Evolutionary conservation across 1,140 invertebrate species (phyloP), one percentile per base, ranked within the genome.

Genomic region (Atta texana): DNA sequence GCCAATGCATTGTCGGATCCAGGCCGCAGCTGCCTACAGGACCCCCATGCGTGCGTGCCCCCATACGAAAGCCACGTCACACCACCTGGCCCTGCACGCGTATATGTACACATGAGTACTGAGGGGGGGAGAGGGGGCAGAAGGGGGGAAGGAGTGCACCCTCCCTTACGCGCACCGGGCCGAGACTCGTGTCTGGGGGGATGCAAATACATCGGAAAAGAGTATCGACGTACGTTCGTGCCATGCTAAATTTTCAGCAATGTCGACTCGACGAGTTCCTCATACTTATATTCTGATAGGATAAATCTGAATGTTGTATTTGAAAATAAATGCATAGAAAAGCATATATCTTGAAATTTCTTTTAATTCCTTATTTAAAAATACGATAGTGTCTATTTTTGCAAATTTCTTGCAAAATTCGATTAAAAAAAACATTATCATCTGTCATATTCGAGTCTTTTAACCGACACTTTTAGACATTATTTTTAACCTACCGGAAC

Each of bases 21-120:
- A 90, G 86, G 92, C 89, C 90, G 92, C 94, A 94, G 94, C 93
- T 95, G 94, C 91, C 90, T 77, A 85, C 74, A 88, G 90, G 92
- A 94, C 94, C 94, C 94, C 94, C 94, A 94, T 94, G 92, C 93
- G 91, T 92, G 91, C 92, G 91, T 92, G 91, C 92, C 90, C 92
- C 92, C 93, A 93, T 93, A 92, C 76, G 88, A 92, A 89, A 90
- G 91, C 91, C 91, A 92, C 91, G 91, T 92, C 91, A 92, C 89
- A 92, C 86, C 91, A 92, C 91, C 91, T 92, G 91, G 91, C 88
- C 91, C 78, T 88, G 87, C 86, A 86, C 87, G 86, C 88, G 88
- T 89, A 76, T 88, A 76, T 88, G 76, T 87, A 89, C 87, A 89
- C 28, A 69, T 7, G 64, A 75, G 61, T 57, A 57, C 63, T 64